Evolutionary conservation across 2,888 invertebrate species (phyloP), one percentile per base, ranked within the genome.

Genomic region (Pecten maximus): DNA sequence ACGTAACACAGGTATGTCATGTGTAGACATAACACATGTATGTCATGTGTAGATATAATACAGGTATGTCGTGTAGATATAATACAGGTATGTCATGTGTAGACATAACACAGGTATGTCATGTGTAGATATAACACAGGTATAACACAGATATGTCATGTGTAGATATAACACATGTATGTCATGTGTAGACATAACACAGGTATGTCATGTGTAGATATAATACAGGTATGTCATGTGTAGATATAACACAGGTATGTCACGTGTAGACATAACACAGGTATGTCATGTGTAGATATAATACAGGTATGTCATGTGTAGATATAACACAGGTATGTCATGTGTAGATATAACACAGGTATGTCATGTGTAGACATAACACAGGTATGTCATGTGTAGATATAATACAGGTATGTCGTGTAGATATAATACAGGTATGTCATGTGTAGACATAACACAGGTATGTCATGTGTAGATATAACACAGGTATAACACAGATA

Each of bases 271-370:
- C 8, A 44, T 60, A 60, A n/a, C 60, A 60, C n/a, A 60, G 60
- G 60, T 60, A 60, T n/a, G 60, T 60, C 60, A 60, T 60, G 60
- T 60, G 60, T 60, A 23, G 23, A n/a, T 23, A 16, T 60, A 60
- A 60, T 23, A 60, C 60, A 60, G 60, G 60, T 60, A 60, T n/a
- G 60, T 60, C 60, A 60, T 60, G 60, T 60, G 60, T 60, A 60
- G 23, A n/a, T 23, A 44, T 60, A 60, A 60, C 60, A 60, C 60
- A 60, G 60, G 60, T 60, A 60, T n/a, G 60, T 60, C 60, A 60
- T 60, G n/a, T 60, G 60, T 60, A 2, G 23, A n/a, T 23, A 60
- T 60, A 60, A n/a, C 60, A 60, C n/a, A 60, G 60, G n/a, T 60
- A 60, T n/a, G 60, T 60, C 60, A 60, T 60, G 23, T 60, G 60